These are phyloP conservation scores for Thripadectes ignobilis DNA, from an alignment of 2,797 vertebrate species.

Conservation along the genomic window DNA sequence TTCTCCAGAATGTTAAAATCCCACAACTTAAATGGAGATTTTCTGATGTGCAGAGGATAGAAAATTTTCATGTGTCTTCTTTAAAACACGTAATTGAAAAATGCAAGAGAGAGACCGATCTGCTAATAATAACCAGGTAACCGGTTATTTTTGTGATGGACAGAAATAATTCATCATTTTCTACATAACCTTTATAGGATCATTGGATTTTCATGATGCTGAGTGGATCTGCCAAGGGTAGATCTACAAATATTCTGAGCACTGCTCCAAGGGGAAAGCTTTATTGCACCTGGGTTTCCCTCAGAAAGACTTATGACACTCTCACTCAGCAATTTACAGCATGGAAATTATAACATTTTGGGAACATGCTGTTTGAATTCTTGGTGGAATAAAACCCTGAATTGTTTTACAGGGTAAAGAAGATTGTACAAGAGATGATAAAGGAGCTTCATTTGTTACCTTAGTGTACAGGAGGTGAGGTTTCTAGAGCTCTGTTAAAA, in stretches of 20 bases:
- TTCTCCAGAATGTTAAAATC: background rate
- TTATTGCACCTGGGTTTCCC: background rate
- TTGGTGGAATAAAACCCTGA: background rate
- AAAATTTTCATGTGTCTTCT: background rate
- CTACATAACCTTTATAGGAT: background rate
- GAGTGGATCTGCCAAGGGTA: background rate
- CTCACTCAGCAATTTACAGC: background rate
- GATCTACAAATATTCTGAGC: background rate
- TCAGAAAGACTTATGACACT: background rate
- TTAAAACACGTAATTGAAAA: background rate
- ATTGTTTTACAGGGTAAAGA: background rate
- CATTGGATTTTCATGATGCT: background rate
- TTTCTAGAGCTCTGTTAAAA: background rate
- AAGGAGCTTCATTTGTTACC: background rate
- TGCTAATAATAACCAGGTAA: background rate
- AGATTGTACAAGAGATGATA: fast-evolving
- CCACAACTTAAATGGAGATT: background rate
- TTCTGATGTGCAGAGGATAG: background rate
- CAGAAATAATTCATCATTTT: background rate
- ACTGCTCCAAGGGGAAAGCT: background rate
- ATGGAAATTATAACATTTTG: background rate
- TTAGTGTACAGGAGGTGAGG: background rate
- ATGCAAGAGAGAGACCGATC: background rate
- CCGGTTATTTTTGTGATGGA: background rate
- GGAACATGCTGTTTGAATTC: background rate